These are phyloP conservation scores for Festucalex cinctus DNA, from an alignment of 2,113 vertebrate species.

Conservation along the genomic window DNA sequence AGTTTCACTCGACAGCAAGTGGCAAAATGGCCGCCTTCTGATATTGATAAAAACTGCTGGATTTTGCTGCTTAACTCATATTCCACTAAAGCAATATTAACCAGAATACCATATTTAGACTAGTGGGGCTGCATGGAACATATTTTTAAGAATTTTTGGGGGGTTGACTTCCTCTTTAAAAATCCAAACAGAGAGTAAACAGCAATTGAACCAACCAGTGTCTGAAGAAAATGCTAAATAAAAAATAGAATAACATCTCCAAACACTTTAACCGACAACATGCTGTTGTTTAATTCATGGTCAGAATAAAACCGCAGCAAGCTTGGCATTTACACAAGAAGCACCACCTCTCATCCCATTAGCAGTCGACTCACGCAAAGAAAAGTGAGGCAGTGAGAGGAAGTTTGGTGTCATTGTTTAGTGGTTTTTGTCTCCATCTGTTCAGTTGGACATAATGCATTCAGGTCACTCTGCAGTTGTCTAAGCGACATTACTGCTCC, in stretches of 20 bases:
- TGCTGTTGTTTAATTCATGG: conserved; percentile 5
- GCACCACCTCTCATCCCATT: conserved; percentile 28
- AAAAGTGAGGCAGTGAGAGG: conserved; percentile 8
- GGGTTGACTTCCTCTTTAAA: no score
- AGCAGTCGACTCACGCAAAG: conserved; percentile 17
- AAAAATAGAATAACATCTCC: neutral
- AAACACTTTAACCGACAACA: neutral
- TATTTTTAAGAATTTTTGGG: no score
- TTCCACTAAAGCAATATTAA: no score
- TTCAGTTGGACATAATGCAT: conserved; percentile 44
- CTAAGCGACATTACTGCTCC: conserved; percentile 28
- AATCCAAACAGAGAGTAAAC: neutral
- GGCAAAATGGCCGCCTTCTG: no score
- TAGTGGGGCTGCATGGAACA: no score
- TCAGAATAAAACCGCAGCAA: conserved; percentile 6
- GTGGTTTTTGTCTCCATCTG: conserved; percentile 26
- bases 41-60: no score
- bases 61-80: no score
- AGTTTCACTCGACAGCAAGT: no score
- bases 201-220: neutral
- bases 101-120: no score
- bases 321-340: conserved; percentile 32
- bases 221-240: neutral
- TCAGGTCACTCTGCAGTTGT: conserved; percentile 52
- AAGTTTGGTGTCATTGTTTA: conserved; percentile 32